Evolutionary conservation across 1,140 invertebrate genomes (phyloP).

Genomic region (Lerema accius): DNA sequence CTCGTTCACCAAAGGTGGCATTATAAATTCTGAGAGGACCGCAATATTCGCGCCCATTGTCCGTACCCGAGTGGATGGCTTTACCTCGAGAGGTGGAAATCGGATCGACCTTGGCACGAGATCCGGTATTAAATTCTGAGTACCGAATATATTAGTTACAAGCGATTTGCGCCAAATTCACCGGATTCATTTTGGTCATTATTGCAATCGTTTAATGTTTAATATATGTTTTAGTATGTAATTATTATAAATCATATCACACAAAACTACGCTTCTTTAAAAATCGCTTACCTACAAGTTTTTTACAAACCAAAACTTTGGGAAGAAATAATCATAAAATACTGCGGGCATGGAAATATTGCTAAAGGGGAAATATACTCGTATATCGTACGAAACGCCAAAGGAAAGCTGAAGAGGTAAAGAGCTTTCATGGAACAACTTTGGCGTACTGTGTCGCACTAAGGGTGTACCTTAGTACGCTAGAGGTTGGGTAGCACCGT

Average conservation of each 20-base stretch:
- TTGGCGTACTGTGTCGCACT: slow-evolving; percentile 58
- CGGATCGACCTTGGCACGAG: slow-evolving; percentile 37
- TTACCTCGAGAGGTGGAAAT: slow-evolving; percentile 11
- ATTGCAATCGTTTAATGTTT: too few species aligned
- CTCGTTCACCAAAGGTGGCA: slow-evolving; percentile 8
- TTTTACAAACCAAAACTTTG: slow-evolving; percentile 4
- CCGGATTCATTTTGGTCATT: neutral
- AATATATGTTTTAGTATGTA: too few species aligned
- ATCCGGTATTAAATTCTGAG: slow-evolving; percentile 27
- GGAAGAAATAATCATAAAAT: slow-evolving; percentile 40
- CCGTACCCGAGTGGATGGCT: neutral
- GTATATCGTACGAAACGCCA: slow-evolving; percentile 60
- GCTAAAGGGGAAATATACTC: slow-evolving; percentile 44
- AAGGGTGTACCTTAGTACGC: slow-evolving; percentile 59
- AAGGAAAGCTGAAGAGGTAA: slow-evolving; percentile 69
- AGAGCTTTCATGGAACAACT: slow-evolving; percentile 74
- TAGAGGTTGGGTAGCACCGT: slow-evolving; percentile 34
- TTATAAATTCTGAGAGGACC: slow-evolving; percentile 31
- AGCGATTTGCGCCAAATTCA: slow-evolving; percentile 21
- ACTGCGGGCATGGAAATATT: slow-evolving; percentile 49
- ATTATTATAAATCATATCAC: too few species aligned
- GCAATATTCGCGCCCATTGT: slow-evolving; percentile 33
- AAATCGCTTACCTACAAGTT: too few species aligned
- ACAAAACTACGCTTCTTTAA: too few species aligned
- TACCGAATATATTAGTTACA: slow-evolving; percentile 24